Percentiles rank a stretch among this genome's conserved stretches.
Conservation (phyloP, 2,797 vertebrate species). For the Macropodus opercularis region DNA sequence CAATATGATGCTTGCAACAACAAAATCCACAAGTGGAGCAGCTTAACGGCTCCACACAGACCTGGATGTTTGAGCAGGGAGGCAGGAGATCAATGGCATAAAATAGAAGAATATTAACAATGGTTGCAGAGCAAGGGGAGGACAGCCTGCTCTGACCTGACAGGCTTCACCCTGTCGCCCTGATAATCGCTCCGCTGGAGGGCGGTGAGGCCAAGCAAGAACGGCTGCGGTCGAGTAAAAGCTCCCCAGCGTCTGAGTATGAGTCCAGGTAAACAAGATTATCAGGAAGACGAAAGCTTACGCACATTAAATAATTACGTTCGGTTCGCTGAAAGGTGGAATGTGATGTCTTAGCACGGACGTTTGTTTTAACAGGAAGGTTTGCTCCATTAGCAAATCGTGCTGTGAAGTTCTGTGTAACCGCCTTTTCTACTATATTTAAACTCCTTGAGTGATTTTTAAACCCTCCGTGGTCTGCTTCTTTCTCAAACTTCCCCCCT, state of each 20-base stretch:
- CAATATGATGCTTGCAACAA: conserved; percentile 49
- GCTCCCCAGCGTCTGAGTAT: conserved; percentile 26
- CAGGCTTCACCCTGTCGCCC: conserved; percentile 49
- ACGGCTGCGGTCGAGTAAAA: conserved; percentile 47
- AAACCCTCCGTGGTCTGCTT: conserved; percentile 6
- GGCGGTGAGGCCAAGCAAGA: conserved; percentile 44
- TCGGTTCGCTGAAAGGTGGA: neutral
- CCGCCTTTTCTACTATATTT: neutral
- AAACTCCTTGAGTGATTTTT: conserved; percentile 19
- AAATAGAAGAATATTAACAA: conserved; percentile 75
- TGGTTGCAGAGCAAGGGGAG: conserved; percentile 57
- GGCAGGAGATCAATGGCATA: conserved; percentile 77
- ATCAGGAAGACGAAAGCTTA: conserved; percentile 3
- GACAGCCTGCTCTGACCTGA: conserved; percentile 63
- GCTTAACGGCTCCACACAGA: conserved; percentile 74
- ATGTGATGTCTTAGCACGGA: neutral
- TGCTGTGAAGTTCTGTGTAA: neutral
- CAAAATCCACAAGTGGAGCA: conserved; percentile 54
- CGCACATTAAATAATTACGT: neutral
- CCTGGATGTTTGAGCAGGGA: conserved; percentile 56
- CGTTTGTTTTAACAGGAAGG: neutral
- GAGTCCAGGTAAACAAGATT: conserved; percentile 17
- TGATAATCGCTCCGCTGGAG: conserved; percentile 55
- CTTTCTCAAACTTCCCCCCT: conserved; percentile 1
- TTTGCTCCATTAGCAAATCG: neutral